phyloP scores from a whole-genome alignment of 2,888 invertebrate species.

The Amblyjoppa proteus region DNA sequence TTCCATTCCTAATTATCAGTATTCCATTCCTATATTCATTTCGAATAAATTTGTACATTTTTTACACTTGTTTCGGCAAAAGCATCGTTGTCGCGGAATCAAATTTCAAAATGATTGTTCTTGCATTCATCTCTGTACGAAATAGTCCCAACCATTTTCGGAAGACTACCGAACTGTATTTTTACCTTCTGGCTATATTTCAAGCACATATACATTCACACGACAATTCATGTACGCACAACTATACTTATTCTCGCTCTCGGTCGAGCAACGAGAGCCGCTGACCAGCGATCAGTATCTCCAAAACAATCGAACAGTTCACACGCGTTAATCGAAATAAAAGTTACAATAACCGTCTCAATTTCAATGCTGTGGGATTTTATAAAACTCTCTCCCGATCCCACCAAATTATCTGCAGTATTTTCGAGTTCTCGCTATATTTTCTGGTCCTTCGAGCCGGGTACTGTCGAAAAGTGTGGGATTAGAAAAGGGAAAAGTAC shows the following conservation, averaged over 20 bases:
- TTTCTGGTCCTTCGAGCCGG: slow-evolving; percentile 44
- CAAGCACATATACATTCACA: background rate
- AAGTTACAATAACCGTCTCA: background rate
- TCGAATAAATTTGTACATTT: too few species aligned
- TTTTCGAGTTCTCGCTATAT: slow-evolving; percentile 10
- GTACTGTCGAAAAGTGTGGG: slow-evolving; percentile 26
- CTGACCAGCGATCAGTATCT: background rate
- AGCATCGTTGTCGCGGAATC: background rate
- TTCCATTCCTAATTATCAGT: too few species aligned
- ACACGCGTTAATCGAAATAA: background rate
- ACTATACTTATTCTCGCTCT: background rate
- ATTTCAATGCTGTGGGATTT: background rate
- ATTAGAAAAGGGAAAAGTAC: background rate
- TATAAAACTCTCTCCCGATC: background rate
- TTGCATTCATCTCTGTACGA: background rate
- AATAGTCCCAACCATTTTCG: background rate
- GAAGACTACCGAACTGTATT: background rate
- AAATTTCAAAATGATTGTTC: background rate
- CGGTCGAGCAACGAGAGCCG: background rate
- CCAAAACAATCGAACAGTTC: background rate
- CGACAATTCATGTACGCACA: background rate
- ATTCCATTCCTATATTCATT: too few species aligned
- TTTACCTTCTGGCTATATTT: background rate
- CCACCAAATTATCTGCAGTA: background rate
- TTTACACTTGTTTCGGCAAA: background rate